Evolutionary conservation across 1,140 invertebrate species (phyloP).

Genomic region (Drosophila carrolli): DNA sequence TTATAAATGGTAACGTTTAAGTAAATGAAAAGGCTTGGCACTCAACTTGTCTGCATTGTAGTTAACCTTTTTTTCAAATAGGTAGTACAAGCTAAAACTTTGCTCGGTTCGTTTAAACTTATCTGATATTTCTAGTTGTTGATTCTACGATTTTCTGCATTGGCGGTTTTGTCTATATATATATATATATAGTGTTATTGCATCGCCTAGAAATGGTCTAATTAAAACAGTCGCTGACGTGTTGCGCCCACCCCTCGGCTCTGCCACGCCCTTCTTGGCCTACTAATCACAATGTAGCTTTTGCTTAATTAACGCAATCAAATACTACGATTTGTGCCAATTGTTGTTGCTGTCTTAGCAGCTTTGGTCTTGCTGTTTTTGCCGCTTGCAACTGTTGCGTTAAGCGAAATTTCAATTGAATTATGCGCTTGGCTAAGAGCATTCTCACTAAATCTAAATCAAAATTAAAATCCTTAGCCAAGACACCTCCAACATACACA

Average conservation of each 20-base stretch:
- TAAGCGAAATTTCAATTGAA: conserved; percentile 73
- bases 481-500: conserved; percentile 13
- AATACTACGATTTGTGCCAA: conserved; percentile 70
- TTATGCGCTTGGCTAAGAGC: conserved; percentile 77
- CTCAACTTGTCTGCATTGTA: too few species aligned
- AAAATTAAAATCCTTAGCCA: conserved; percentile 22
- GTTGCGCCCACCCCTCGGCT: conserved; percentile 17
- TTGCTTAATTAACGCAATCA: conserved; percentile 77
- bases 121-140: conserved; percentile 3
- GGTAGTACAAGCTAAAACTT: conserved; percentile 6
- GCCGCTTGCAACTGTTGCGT: conserved; percentile 49
- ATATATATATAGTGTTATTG: neutral
- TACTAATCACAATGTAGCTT: conserved; percentile 57
- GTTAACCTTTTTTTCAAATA: neutral
- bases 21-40: too few species aligned
- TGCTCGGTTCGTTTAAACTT: neutral
- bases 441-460: conserved; percentile 76
- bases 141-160: neutral
- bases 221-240: conserved; percentile 67
- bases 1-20: too few species aligned
- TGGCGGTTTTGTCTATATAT: neutral
- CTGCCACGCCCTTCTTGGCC: conserved; percentile 15
- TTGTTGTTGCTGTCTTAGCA: conserved; percentile 44
- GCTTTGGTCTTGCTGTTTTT: conserved; percentile 8
- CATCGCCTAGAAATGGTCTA: conserved; percentile 68